These are phyloP conservation scores for Fragum sueziense DNA, from an alignment of 2,888 invertebrate genomes.

Conservation along the genomic window DNA sequence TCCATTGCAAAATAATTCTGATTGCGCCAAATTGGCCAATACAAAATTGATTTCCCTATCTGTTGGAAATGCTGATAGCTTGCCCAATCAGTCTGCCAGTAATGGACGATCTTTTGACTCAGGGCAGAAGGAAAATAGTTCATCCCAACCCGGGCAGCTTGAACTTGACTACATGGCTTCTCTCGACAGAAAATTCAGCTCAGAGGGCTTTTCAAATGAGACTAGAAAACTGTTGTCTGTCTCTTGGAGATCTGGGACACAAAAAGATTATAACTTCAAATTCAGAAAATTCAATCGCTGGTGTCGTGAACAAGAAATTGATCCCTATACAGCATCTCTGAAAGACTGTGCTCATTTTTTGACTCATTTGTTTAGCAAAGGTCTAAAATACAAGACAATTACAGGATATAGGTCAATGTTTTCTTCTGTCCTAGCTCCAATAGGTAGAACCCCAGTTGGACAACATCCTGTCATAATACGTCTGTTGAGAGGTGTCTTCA, in stretches of 20 bases:
- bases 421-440: slow-evolving; percentile 15
- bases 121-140: slow-evolving; percentile 33
- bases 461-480: slow-evolving; percentile 27
- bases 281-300: slow-evolving; percentile 47
- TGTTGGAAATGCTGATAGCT: slow-evolving; percentile 33
- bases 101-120: slow-evolving; percentile 39
- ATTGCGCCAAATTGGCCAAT: slow-evolving; percentile 56
- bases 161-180: slow-evolving; percentile 54
- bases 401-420: slow-evolving; percentile 37
- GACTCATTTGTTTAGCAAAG: slow-evolving; percentile 17
- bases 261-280: slow-evolving; percentile 49
- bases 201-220: slow-evolving; percentile 45
- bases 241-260: slow-evolving; percentile 48
- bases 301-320: slow-evolving; percentile 53
- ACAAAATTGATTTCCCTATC: slow-evolving; percentile 28
- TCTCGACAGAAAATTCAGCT: slow-evolving; percentile 41
- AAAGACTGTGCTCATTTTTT: slow-evolving; percentile 41
- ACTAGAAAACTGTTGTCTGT: slow-evolving; percentile 48
- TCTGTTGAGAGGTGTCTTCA: slow-evolving; percentile 29
- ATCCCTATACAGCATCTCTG: slow-evolving; percentile 43
- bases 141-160: slow-evolving; percentile 47
- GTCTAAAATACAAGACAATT: slow-evolving; percentile 25
- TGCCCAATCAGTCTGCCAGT: slow-evolving; percentile 22
- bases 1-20: slow-evolving; percentile 46
- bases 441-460: slow-evolving; percentile 13